phyloP scores from a whole-genome alignment of 1,140 invertebrate genomes.

The Drepana arcuata region DNA sequence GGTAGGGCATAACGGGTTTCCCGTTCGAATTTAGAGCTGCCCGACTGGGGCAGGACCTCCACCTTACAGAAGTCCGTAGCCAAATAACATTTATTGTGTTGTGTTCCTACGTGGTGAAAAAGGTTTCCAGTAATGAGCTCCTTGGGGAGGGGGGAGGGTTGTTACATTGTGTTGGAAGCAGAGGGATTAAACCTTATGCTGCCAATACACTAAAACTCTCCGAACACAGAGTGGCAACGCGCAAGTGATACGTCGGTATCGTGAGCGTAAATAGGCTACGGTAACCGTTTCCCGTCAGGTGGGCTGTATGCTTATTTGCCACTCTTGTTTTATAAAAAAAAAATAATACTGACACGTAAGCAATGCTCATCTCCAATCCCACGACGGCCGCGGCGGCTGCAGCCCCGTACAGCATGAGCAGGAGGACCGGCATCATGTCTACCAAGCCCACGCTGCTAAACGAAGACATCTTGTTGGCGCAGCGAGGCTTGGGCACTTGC shows the following conservation, averaged over 20 bases:
- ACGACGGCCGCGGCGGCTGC: slow-evolving; percentile 21
- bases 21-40: too few relatives aligned
- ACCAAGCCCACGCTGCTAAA: slow-evolving; percentile 46
- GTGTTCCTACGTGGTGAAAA: too few relatives aligned
- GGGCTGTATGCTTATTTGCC: background rate
- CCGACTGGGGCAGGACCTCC: too few relatives aligned
- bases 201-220: background rate
- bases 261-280: too few relatives aligned
- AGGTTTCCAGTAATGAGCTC: too few relatives aligned
- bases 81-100: too few relatives aligned
- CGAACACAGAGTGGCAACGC: background rate
- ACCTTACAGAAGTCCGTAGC: too few relatives aligned
- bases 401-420: slow-evolving; percentile 42
- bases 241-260: too few relatives aligned
- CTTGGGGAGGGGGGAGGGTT: too few relatives aligned
- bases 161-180: too few relatives aligned
- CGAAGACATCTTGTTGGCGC: slow-evolving; percentile 25
- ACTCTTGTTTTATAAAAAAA: background rate
- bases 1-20: too few relatives aligned
- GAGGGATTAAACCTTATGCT: background rate
- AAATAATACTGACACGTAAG: background rate
- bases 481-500: slow-evolving; percentile 34
- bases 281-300: background rate
- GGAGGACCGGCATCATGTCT: slow-evolving; percentile 34
- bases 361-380: slow-evolving; percentile 20